phyloP scores from a whole-genome alignment of 1,140 invertebrate genomes.

The Trichoplusia ni region DNA sequence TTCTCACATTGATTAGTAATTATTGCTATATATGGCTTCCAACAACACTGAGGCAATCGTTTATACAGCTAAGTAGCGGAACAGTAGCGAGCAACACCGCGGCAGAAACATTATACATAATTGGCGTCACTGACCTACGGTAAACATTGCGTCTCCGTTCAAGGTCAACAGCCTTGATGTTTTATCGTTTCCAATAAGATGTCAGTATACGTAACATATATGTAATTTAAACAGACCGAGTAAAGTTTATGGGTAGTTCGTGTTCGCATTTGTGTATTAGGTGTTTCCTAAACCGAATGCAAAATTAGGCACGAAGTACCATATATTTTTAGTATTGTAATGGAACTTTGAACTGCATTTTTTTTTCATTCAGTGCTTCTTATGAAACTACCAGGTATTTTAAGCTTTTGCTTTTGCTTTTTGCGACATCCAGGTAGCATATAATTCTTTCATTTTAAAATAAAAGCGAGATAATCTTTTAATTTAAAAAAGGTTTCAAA shows the following conservation, averaged over 20 bases:
- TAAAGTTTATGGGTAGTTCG: slow-evolving; percentile 3
- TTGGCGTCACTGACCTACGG: slow-evolving; percentile 39
- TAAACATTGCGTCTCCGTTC: slow-evolving; percentile 34
- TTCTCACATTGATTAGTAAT: slow-evolving; percentile 16
- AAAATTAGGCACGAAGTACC: too few species aligned
- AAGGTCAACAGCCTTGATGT: slow-evolving; percentile 36
- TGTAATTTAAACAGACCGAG: slow-evolving; percentile 8
- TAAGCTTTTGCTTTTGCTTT: too few species aligned
- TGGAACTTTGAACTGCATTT: too few species aligned
- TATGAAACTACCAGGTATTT: too few species aligned
- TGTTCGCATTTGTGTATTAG: slow-evolving; percentile 5
- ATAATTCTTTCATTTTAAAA: too few species aligned
- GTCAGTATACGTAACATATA: slow-evolving; percentile 27
- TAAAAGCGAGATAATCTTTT: too few species aligned
- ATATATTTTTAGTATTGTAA: too few species aligned
- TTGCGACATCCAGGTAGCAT: too few species aligned
- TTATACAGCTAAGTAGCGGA: slow-evolving; percentile 11
- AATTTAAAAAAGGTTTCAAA: too few species aligned
- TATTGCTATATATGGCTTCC: slow-evolving; percentile 9
- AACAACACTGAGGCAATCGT: background rate
- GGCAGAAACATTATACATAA: slow-evolving; percentile 25
- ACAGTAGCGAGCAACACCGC: slow-evolving; percentile 10
- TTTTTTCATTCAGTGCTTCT: too few species aligned
- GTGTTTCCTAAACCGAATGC: too few species aligned
- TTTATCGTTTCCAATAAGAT: slow-evolving; percentile 32